Conservation (phyloP, 2,113 vertebrate genomes). For the Pheucticus melanocephalus region DNA sequence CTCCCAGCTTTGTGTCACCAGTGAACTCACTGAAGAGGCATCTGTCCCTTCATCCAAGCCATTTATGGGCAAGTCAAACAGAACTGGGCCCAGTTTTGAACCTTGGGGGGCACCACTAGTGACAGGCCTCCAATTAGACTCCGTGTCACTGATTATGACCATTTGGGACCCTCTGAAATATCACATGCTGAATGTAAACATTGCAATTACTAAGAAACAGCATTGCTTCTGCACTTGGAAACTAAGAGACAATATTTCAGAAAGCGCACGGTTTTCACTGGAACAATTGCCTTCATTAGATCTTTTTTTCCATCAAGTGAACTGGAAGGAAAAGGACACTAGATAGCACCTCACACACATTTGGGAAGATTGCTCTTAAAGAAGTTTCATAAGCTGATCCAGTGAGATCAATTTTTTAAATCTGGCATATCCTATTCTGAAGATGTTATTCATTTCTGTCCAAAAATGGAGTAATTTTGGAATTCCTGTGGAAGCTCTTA, state of each 20-base stretch:
- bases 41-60: neutral
- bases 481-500: neutral
- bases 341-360: neutral
- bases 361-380: neutral
- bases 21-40: neutral
- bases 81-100: neutral
- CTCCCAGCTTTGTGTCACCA: neutral
- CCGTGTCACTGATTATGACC: rapidly evolving
- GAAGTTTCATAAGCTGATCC: neutral
- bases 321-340: neutral
- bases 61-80: neutral
- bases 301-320: neutral
- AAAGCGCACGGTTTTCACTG: neutral
- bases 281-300: neutral
- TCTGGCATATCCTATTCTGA: neutral
- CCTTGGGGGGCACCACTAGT: neutral
- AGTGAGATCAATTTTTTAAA: neutral
- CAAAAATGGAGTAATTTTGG: neutral
- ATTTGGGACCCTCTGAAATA: neutral
- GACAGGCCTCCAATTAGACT: neutral
- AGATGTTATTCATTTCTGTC: neutral
- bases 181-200: neutral
- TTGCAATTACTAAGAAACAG: neutral
- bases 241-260: neutral
- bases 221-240: neutral